Conservation (phyloP, 1,140 invertebrate species). For the Zaprionus ghesquierei region DNA sequence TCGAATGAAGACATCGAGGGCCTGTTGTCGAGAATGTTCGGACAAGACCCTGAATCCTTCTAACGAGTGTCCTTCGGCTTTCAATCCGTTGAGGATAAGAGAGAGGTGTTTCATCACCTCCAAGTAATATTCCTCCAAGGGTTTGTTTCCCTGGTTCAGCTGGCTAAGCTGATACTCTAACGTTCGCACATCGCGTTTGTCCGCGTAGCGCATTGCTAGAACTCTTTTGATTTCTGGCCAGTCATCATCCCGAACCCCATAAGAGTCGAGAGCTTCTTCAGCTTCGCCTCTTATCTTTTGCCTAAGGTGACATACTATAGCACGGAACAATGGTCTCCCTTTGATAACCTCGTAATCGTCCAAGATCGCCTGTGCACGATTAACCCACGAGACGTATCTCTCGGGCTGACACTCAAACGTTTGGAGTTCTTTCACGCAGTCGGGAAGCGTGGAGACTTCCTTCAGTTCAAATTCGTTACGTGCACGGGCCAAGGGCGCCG, state of each 20-base stretch:
- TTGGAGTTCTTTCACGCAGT: too few species aligned
- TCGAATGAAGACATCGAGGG: background rate
- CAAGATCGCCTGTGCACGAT: background rate
- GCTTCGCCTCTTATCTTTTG: background rate
- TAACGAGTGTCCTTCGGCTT: background rate
- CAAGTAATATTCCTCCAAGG: background rate
- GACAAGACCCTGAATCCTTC: background rate
- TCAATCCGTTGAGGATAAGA: background rate
- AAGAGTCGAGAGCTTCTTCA: background rate
- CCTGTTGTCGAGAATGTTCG: too few species aligned
- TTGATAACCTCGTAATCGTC: background rate
- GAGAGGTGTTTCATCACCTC: background rate
- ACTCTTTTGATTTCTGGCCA: background rate
- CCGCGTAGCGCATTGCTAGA: background rate
- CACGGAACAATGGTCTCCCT: background rate
- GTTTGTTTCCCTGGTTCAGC: background rate
- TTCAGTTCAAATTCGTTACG: too few species aligned
- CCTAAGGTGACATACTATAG: background rate
- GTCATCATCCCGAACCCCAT: background rate
- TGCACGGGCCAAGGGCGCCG: background rate
- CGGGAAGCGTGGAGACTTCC: too few species aligned
- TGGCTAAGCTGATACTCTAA: background rate
- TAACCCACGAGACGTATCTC: background rate
- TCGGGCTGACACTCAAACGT: background rate
- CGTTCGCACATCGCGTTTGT: background rate